Evolutionary conservation across 1,140 invertebrate genomes (phyloP).

Genomic region (Oryctes rhinoceros): DNA sequence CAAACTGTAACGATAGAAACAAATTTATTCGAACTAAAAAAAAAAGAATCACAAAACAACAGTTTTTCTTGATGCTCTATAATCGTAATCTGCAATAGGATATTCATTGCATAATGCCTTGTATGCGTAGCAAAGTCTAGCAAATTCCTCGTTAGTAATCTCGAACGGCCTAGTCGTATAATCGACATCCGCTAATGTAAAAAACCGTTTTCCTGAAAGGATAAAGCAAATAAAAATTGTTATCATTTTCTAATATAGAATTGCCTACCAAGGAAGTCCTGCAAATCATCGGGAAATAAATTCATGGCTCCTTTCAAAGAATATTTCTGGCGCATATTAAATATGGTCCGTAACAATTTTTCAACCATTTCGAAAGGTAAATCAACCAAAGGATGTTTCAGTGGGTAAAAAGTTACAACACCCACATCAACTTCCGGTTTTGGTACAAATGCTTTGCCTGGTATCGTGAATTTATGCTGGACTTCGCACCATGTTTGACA

Average conservation of each 20-base stretch:
- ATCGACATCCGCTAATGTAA: conserved; percentile 77
- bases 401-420: conserved; percentile 87
- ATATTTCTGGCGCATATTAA: conserved; percentile 88
- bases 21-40: conserved; percentile 19
- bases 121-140: conserved; percentile 80
- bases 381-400: conserved; percentile 77
- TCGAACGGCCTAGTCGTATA: conserved; percentile 73
- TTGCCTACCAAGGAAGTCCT: conserved; percentile 69
- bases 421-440: conserved; percentile 96
- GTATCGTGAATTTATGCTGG: conserved; percentile 85
- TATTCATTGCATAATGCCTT: conserved; percentile 73
- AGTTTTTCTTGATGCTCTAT: conserved; percentile 65
- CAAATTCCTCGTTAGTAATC: conserved; percentile 81
- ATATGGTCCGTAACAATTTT: conserved; percentile 87
- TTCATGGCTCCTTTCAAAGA: conserved; percentile 74
- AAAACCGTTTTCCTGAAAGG: conserved; percentile 65
- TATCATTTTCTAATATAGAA: background rate
- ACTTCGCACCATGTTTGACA: conserved; percentile 92
- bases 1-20: background rate
- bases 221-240: conserved; percentile 12
- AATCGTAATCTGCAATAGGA: conserved; percentile 77
- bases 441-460: conserved; percentile 90
- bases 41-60: conserved; percentile 9
- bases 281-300: conserved; percentile 78
- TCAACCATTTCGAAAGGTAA: conserved; percentile 88